phyloP scores from a whole-genome alignment of 2,797 vertebrate species.

The Falco berigora region DNA sequence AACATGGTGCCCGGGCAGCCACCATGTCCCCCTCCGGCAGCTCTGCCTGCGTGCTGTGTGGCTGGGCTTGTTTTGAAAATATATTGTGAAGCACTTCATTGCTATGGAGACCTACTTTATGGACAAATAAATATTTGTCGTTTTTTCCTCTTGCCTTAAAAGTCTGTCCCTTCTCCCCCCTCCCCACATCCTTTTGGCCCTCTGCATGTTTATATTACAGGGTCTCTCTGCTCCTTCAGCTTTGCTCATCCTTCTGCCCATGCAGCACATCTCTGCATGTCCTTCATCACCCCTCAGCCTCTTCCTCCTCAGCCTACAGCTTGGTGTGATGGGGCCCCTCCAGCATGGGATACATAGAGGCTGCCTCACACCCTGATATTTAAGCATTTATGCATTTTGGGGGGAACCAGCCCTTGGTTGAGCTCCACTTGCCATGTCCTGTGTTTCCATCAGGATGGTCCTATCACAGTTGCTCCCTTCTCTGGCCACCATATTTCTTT shows the following conservation, averaged over 20 bases:
- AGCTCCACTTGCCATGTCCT: accelerated
- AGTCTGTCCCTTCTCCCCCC: background rate
- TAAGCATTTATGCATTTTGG: background rate
- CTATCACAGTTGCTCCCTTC: background rate
- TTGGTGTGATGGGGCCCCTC: background rate
- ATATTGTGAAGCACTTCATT: background rate
- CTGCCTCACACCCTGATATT: background rate
- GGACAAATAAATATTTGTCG: constrained; percentile 41
- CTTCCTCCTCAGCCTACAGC: background rate
- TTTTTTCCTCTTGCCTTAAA: background rate
- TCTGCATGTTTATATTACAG: background rate
- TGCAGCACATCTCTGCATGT: background rate
- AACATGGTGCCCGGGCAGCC: background rate
- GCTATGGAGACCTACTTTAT: constrained; percentile 1
- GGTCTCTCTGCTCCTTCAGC: background rate
- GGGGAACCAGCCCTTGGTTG: accelerated
- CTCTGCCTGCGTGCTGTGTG: accelerated
- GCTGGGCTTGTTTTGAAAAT: background rate
- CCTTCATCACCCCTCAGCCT: background rate
- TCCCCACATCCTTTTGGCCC: background rate
- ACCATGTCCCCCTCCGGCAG: accelerated
- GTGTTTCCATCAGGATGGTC: background rate
- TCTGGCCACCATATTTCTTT: background rate
- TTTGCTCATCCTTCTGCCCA: background rate
- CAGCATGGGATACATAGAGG: background rate